Evolutionary conservation across 2,113 vertebrate genomes (phyloP).

Genomic region (Vulpes vulpes): DNA sequence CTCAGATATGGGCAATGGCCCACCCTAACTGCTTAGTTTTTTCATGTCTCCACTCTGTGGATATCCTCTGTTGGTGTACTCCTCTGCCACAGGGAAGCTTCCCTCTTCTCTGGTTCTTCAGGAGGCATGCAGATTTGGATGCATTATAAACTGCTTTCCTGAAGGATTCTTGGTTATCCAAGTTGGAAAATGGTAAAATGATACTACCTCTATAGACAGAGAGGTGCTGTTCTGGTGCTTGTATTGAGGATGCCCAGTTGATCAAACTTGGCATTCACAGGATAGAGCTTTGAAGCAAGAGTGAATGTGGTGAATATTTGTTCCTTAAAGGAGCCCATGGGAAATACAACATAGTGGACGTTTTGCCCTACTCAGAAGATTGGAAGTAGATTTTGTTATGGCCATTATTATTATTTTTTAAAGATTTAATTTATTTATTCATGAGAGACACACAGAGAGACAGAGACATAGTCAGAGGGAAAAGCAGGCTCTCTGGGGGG

Average conservation of each 20-base stretch:
- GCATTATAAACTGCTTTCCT: conserved; percentile 2
- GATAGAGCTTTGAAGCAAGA: background rate
- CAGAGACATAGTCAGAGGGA: no score
- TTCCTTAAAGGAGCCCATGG: background rate
- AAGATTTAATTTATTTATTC: no score
- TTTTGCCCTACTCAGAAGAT: background rate
- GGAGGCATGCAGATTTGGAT: background rate
- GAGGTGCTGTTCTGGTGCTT: background rate
- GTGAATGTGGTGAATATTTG: background rate
- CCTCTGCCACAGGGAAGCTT: background rate
- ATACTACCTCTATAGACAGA: background rate
- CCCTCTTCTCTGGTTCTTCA: background rate
- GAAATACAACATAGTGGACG: background rate
- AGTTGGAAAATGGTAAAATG: background rate
- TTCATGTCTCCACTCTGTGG: background rate
- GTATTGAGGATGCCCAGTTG: background rate
- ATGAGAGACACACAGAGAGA: no score
- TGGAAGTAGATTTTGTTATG: background rate
- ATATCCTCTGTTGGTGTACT: background rate
- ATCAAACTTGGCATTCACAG: background rate
- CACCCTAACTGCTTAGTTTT: background rate
- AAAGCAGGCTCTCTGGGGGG: no score
- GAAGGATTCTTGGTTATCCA: background rate
- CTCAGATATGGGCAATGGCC: background rate
- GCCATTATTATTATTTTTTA: background rate